Conservation (phyloP, 2,797 vertebrate species). For the Manis pentadactyla region DNA sequence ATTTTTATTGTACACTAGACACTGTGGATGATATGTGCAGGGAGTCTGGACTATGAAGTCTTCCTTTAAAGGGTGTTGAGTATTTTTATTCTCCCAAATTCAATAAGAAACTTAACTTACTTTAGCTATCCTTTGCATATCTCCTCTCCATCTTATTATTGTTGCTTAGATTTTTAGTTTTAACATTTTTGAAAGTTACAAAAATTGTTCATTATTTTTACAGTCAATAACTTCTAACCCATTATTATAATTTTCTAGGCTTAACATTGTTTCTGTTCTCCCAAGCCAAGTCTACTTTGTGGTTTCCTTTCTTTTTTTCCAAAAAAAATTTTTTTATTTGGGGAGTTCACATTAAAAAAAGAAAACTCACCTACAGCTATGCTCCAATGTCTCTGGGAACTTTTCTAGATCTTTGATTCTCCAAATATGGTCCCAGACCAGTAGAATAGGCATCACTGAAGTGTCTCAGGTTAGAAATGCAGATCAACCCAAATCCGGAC, state of each 20-base stretch:
- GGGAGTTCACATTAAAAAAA: not conserved
- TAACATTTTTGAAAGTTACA: not conserved
- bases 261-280: not conserved
- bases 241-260: not conserved
- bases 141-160: not conserved
- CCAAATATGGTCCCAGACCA: not conserved
- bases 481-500: not conserved
- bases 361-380: not conserved
- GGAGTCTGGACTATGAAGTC: not conserved
- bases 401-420: not conserved
- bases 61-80: not conserved
- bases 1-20: not conserved
- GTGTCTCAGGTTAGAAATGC: not conserved
- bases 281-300: not conserved
- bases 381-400: not conserved
- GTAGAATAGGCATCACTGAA: too few relatives aligned
- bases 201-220: not conserved
- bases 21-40: too few relatives aligned
- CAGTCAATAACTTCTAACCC: not conserved
- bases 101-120: not conserved
- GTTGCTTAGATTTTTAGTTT: not conserved
- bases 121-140: not conserved
- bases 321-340: not conserved
- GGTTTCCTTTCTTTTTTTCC: not conserved
- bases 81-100: not conserved